phyloP scores from a whole-genome alignment of 2,888 invertebrate genomes.

The Caenorhabditis sp. region DNA sequence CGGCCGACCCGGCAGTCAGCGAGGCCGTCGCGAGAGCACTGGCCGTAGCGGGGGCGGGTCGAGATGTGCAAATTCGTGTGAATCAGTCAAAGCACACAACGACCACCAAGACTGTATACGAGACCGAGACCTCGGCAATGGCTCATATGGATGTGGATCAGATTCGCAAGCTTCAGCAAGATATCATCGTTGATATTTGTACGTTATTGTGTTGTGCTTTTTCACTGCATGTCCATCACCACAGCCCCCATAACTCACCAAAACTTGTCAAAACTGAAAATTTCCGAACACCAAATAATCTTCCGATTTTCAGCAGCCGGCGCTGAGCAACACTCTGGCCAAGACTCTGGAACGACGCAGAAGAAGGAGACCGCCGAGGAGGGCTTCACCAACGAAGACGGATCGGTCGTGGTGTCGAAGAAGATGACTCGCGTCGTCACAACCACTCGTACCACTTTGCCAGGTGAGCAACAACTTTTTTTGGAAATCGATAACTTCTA shows the following conservation, averaged over 20 bases:
- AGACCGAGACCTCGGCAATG: constrained; percentile 83
- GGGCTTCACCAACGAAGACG: constrained; percentile 82
- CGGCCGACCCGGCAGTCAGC: constrained; percentile 79
- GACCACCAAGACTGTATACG: constrained; percentile 82
- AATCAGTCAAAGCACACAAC: constrained; percentile 81
- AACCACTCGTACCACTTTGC: constrained; percentile 81
- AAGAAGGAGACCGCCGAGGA: constrained; percentile 82
- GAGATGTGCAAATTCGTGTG: constrained; percentile 82
- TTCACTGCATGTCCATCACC: not conserved
- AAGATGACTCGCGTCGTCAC: constrained; percentile 83
- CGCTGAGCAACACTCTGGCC: constrained; percentile 53
- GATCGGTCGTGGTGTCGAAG: constrained; percentile 82
- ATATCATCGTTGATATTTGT: constrained; percentile 81
- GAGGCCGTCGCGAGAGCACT: constrained; percentile 80
- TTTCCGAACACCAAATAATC: not conserved
- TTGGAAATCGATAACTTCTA: constrained; percentile 16
- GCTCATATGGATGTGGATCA: constrained; percentile 77
- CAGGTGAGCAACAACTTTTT: constrained; percentile 70
- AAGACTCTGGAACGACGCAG: constrained; percentile 73
- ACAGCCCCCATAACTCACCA: no score
- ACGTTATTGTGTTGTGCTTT: constrained; percentile 40
- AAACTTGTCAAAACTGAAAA: not conserved
- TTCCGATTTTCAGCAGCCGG: constrained; percentile 47
- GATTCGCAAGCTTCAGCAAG: constrained; percentile 79
- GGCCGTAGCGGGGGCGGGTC: constrained; percentile 75